Percentiles rank a stretch among this genome's conserved stretches.
Evolutionary conservation across 2,888 invertebrate species (phyloP).

Genomic region (Ypsolopha sequella): DNA sequence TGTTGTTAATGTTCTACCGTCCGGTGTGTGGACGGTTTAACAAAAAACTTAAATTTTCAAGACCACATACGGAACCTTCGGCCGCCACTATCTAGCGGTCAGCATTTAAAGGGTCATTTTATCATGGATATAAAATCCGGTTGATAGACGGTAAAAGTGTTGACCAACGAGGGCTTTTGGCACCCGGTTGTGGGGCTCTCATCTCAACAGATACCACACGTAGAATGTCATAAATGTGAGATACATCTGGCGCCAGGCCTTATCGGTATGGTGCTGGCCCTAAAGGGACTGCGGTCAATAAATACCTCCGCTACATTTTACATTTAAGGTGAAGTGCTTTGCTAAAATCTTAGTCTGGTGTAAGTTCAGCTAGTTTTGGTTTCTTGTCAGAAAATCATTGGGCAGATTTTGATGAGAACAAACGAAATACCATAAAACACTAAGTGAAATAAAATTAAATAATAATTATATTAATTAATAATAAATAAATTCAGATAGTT

Average conservation of each 20-base stretch:
- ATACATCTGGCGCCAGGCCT: constrained; percentile 46
- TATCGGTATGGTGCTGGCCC: constrained; percentile 18
- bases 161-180: constrained; percentile 59
- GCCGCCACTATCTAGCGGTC: too few relatives aligned
- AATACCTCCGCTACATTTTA: background rate
- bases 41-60: too few relatives aligned
- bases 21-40: too few relatives aligned
- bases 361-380: too few relatives aligned
- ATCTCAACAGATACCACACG: constrained; percentile 7
- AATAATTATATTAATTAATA: too few relatives aligned
- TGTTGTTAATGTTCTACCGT: too few relatives aligned
- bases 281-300: background rate
- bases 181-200: constrained; percentile 32
- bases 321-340: background rate
- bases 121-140: constrained; percentile 50
- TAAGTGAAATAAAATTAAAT: too few relatives aligned
- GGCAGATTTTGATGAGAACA: too few relatives aligned
- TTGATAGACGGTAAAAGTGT: constrained; percentile 55
- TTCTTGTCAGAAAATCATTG: too few relatives aligned
- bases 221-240: constrained; percentile 27
- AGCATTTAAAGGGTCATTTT: constrained; percentile 20
- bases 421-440: too few relatives aligned
- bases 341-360: background rate
- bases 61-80: too few relatives aligned
- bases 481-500: too few relatives aligned